Base-by-base conservation (phyloP, 2,888 invertebrate species). In the Rhagophthalmus giganteus region DNA sequence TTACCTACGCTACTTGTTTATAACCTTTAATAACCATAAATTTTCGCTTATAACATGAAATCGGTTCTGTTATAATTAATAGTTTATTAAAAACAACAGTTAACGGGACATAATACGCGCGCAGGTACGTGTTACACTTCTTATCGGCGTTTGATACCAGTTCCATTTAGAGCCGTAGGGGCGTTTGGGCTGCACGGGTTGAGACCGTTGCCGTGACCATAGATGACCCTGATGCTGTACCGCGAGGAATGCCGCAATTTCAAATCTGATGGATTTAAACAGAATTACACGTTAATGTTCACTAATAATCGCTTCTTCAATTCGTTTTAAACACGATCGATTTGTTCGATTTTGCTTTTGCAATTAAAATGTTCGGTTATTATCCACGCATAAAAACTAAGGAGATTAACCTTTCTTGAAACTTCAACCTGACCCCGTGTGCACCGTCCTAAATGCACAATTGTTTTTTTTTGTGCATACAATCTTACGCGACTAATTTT, bases 191-290 rank as follows among this genome's bases (percentile, higher is more conserved):
- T 9, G 35, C 12, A 8, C 35, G 16, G 25, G 35, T 42, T 40
- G 33, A 59, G 64, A 64, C 63, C 63, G 64, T 59, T 64, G 59
- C 61, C 55, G 49, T 63, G 62, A 64, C 64, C 64, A 58, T 45
- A 60, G 66, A 67, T 67, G 66, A 67, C 66, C 66, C 60, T 57
- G 66, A 66, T 66, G 66, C 60, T n/a, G n/a, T n/a, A 58, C 62
- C 57, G 42, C 49, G 42, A 58, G 64, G 68, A 68, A 68, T 68
- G 68, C n/a, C n/a, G n/a, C 58, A 60, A 58, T 57, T 51, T 61
- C 64, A 62, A 62, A 65, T 67, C 65, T 55, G 62, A 65, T 61
- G 65, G 61, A 61, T n/a, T n/a, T 63, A 61, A 62, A 62, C 60
- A 34, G 60, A 63, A 67, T 64, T 66, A 64, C 65, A 66, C 61